Conservation (phyloP, 2,113 vertebrate genomes). For the Gavia stellata region DNA sequence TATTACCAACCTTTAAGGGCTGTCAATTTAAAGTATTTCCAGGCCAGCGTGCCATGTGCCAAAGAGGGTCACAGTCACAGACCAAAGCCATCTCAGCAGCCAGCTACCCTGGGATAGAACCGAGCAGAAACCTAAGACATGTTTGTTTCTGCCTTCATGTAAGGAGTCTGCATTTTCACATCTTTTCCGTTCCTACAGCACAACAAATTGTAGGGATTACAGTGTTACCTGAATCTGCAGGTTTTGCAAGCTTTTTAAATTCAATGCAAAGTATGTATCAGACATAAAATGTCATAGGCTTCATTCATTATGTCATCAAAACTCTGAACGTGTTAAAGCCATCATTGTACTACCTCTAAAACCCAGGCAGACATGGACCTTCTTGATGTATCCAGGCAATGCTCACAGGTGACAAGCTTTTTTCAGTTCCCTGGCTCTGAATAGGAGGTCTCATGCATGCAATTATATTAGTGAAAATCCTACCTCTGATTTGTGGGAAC, state of each 20-base stretch:
- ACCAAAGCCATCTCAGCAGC: background rate
- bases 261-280: background rate
- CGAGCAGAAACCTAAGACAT: background rate
- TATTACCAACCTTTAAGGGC: background rate
- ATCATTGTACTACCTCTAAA: background rate
- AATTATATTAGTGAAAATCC: background rate
- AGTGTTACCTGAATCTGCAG: background rate
- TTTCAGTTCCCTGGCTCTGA: background rate
- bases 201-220: background rate
- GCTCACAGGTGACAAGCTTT: background rate
- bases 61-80: background rate
- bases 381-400: background rate
- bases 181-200: background rate
- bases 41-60: background rate
- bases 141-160: background rate
- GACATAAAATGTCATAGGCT: background rate
- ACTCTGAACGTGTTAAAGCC: background rate
- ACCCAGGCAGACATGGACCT: background rate
- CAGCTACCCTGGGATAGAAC: background rate
- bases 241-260: background rate
- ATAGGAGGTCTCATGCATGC: background rate
- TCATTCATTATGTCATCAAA: background rate
- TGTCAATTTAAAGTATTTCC: background rate
- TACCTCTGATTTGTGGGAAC: slow-evolving; percentile 5
- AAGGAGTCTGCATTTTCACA: background rate